A percentile compares a stretch with the other conserved stretches of the same genome.
These are phyloP conservation scores for Callinectes sapidus DNA, from an alignment of 2,888 invertebrate genomes.

Conservation along the genomic window DNA sequence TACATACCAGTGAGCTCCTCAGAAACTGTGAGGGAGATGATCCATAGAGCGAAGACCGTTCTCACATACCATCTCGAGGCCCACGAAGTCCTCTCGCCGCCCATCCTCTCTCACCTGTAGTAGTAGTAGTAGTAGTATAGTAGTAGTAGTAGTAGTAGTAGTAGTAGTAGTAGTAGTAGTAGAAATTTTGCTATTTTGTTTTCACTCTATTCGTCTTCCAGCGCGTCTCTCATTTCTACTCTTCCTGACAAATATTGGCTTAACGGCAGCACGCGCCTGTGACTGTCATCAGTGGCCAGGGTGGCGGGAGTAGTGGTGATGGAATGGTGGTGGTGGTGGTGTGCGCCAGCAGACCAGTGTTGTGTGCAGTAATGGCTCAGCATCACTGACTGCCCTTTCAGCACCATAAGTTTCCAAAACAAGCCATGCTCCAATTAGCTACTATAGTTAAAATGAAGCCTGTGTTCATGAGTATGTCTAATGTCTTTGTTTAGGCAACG, in stretches of 20 bases:
- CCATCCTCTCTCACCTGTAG: neutral
- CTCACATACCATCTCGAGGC: neutral
- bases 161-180: slow-evolving; percentile 5
- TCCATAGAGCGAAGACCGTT: neutral
- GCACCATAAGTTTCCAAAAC: neutral
- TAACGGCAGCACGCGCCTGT: neutral
- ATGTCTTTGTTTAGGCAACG: neutral
- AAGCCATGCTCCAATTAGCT: neutral
- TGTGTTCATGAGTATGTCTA: too few relatives aligned
- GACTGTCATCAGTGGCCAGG: slow-evolving; percentile 1
- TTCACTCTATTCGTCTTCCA: neutral
- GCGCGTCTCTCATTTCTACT: neutral
- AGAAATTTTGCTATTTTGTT: neutral
- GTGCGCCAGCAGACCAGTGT: neutral
- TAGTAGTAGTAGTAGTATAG: slow-evolving; percentile 10
- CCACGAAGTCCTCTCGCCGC: neutral
- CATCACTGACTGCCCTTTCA: neutral
- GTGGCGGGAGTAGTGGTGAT: neutral
- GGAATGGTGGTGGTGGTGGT: neutral
- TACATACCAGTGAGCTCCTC: neutral
- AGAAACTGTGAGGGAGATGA: neutral
- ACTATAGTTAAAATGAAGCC: too few relatives aligned
- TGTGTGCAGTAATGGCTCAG: neutral
- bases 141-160: slow-evolving; percentile 31
- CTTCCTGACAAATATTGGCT: slow-evolving; percentile 4